Base-by-base conservation (phyloP, 2,888 invertebrate species). In the Amiota minor region DNA sequence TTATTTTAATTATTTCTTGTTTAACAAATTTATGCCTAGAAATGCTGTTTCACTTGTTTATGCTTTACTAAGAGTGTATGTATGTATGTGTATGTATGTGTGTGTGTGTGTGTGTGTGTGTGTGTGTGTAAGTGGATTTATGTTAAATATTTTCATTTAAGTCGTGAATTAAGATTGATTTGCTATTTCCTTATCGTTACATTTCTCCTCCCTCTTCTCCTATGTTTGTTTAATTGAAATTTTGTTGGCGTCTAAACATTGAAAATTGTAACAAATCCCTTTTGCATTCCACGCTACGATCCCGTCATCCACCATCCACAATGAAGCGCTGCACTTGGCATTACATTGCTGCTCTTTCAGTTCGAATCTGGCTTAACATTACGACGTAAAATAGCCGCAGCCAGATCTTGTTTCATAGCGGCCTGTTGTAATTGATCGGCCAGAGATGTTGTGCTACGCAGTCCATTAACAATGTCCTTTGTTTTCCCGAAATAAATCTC, bases 401-500 rank as follows among this genome's bases (percentile, higher is more conserved):
- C 96, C 78, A 98, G 91, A 90, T 97, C 96, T 89, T 95, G 95
- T 88, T 95, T 94, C 86, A 98, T 92, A 64, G 95, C 96, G 53
- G 94, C 95, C 87, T 96, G 95, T 88, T 95, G 94, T 80, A 94
- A 92, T 83, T 95, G 94, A 89, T 97, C 96, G 67, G 96, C 94
- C 73, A 98, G 77, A 10, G 96, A 94, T 86, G 96, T 95, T 79
- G 96, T 94, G 61, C 92, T 92, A 71, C 97, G 92, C 81, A 99
- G 92, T 12, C 98, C 97, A 89, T 98, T 98, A 75, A 99, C 98
- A 87, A 99, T 98, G 90, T 98, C 98, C 91, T 96, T 97, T 71
- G 99, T 99, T 91, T 99, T 99, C 88, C 98, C 98, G 91, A 99
- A 99, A 91, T 99, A 99, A 84, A 99, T 99, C 90, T 98, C 98